Evolutionary conservation across 2,797 vertebrate genomes (phyloP).

Genomic region (Jordanella pulchra): DNA sequence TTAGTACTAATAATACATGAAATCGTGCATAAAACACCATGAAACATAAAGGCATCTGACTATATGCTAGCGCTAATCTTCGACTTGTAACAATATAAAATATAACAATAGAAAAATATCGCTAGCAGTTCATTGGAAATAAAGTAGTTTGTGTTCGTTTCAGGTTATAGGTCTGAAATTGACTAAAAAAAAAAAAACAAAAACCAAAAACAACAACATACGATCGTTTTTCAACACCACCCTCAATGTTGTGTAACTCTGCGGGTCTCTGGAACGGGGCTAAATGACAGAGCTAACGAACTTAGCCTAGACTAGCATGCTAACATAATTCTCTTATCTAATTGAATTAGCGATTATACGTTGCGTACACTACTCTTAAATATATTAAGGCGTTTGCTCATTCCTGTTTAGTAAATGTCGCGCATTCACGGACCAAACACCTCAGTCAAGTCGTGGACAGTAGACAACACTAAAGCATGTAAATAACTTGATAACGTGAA

Average conservation of each 20-base stretch:
- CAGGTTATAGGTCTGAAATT: background rate
- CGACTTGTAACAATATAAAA: background rate
- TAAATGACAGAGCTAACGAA: conserved; percentile 6
- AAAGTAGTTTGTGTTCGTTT: background rate
- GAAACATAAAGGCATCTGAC: background rate
- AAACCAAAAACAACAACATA: background rate
- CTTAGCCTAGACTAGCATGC: conserved; percentile 21
- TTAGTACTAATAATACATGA: too few relatives aligned
- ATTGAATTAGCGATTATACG: too few relatives aligned
- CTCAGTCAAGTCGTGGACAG: background rate
- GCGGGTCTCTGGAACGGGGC: background rate
- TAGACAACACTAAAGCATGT: background rate
- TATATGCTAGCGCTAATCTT: background rate
- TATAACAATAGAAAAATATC: background rate
- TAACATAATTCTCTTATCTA: background rate
- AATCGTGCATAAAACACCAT: background rate
- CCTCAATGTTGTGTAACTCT: background rate
- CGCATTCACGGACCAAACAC: background rate
- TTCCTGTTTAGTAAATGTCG: background rate
- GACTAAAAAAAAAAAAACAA: background rate
- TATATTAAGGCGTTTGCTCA: fast-evolving
- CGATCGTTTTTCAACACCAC: background rate
- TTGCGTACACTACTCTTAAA: background rate
- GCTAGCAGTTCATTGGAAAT: background rate
- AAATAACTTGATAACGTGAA: background rate